These are phyloP conservation scores for Rhopalosiphum nymphaeae DNA, from an alignment of 2,888 invertebrate species.

Conservation along the genomic window DNA sequence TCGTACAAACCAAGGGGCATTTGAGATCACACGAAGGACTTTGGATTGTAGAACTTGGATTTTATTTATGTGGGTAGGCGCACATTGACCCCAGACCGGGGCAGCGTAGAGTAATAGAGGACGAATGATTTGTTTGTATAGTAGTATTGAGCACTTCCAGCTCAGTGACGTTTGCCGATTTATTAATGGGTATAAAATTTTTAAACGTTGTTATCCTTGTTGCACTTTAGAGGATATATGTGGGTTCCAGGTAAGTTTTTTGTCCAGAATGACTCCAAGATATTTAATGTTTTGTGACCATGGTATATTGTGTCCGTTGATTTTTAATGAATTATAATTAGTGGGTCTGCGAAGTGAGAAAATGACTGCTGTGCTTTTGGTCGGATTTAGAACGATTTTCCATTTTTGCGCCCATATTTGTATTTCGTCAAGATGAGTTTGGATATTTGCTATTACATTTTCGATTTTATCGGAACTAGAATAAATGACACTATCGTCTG, in stretches of 20 bases:
- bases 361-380: constrained; percentile 21
- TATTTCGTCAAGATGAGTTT: background rate
- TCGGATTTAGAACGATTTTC: background rate
- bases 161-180: background rate
- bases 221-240: constrained; percentile 6
- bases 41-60: too few relatives aligned
- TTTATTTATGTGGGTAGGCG: too few relatives aligned
- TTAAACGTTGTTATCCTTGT: background rate
- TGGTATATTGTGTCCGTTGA: too few relatives aligned
- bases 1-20: too few relatives aligned
- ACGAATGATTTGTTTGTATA: too few relatives aligned
- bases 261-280: background rate
- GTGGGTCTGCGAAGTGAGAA: background rate
- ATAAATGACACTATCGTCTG: background rate
- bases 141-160: background rate
- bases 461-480: background rate
- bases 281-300: too few relatives aligned
- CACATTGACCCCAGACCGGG: too few relatives aligned
- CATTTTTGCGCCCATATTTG: background rate
- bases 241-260: background rate
- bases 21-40: too few relatives aligned
- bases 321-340: background rate
- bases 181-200: background rate
- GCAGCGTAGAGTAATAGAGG: too few relatives aligned
- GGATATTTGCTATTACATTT: background rate